Base-by-base conservation (phyloP, 2,888 invertebrate genomes). In the Peribatodes rhomboidaria region DNA sequence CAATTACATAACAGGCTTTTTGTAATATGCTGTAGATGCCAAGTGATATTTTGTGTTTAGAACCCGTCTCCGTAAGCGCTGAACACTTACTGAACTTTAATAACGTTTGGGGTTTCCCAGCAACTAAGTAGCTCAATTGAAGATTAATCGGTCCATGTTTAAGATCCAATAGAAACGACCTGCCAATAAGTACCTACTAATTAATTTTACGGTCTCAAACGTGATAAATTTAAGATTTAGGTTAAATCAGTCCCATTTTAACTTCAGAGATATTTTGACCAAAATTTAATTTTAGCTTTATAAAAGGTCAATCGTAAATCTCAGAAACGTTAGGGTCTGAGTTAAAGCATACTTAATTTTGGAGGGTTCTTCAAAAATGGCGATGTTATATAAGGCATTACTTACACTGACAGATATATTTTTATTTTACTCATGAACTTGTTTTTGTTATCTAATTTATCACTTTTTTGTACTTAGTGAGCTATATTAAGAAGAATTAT, bases 221-320 rank as follows among this genome's bases (percentile, higher is more conserved):
- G 6, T 27, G 6, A 52, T 56, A 54, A 35, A 44, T 11, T 11
- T 4, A 39, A 13, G 56, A 49, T 49, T 31, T 20, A 39, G 20
- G 27, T 18, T 11, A 58, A 49, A 49, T 16, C 10, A 41, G 39
- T 22, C 16, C n/a, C 18, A 27, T 41, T 54, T 54, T 42, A 31
- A 13, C 31, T 42, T 31, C 16, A 20, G 42, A 54, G 10, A 35
- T 16, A 42, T 54, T 54, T 42, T 42, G 27, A 16, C 54, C 31
- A 31, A 54, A 54, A 54, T 54, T 42, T 35, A 46, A 55, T 44
- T 44, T 55, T 20, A 55, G 33, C 44, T 55, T 50, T 44, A 27
- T 27, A 44, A 46, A 54, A 54, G 54, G 55, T 46, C 33, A 55
- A 55, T 55, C 55, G 55, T 55, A 55, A 55, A 55, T 35, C 55